phyloP scores from a whole-genome alignment of 2,888 invertebrate species.

The Eretmocerus hayati region DNA sequence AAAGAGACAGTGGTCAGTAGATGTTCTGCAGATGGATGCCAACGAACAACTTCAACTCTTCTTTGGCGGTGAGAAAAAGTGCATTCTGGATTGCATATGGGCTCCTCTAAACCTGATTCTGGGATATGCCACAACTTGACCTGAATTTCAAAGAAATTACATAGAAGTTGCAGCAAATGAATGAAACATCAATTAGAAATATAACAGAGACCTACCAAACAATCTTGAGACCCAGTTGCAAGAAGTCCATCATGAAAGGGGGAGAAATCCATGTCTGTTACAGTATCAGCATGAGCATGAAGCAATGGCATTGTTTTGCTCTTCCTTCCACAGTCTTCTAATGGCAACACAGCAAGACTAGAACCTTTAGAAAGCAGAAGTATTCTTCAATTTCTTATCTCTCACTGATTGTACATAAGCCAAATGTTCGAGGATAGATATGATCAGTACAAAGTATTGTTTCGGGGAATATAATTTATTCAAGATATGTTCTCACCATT shows the following conservation, averaged over 20 bases:
- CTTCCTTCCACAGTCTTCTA: slow-evolving; percentile 83
- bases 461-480: not conserved
- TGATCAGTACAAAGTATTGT: not conserved
- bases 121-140: slow-evolving; percentile 78
- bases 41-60: slow-evolving; percentile 81
- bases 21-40: slow-evolving; percentile 86
- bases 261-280: slow-evolving; percentile 92
- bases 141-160: not conserved
- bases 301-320: slow-evolving; percentile 81
- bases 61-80: slow-evolving; percentile 76
- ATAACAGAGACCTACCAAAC: slow-evolving; percentile 54
- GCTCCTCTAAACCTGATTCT: slow-evolving; percentile 69
- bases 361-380: slow-evolving; percentile 57
- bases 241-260: slow-evolving; percentile 91
- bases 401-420: too few species aligned
- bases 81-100: slow-evolving; percentile 70
- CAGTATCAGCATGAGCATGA: slow-evolving; percentile 82
- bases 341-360: slow-evolving; percentile 79
- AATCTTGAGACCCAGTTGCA: slow-evolving; percentile 85
- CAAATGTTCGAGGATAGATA: not conserved
- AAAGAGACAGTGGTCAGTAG: slow-evolving; percentile 81
- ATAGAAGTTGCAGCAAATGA: not conserved
- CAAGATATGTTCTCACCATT: slow-evolving; percentile 52
- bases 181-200: not conserved
- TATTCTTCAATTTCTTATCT: too few species aligned